phyloP scores from a whole-genome alignment of 2,113 vertebrate species.

The Apodemus speciosus region DNA sequence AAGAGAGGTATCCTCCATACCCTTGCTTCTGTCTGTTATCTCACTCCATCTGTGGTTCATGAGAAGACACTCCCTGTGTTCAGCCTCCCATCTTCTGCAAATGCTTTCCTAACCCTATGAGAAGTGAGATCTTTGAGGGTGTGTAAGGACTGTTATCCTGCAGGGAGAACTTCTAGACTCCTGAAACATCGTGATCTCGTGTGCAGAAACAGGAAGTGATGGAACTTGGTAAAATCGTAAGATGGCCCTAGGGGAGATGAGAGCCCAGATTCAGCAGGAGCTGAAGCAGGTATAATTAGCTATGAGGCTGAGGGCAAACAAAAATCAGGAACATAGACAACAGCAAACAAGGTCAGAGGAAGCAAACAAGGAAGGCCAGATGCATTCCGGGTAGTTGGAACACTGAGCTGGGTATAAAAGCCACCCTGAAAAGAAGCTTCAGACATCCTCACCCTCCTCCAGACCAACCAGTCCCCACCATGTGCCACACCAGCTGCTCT shows the following conservation, averaged over 20 bases:
- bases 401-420: conserved; percentile 11
- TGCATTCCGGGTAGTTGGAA: too few species aligned
- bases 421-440: neutral
- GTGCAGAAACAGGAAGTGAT: neutral
- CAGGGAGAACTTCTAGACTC: neutral
- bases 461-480: neutral
- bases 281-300: neutral
- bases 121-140: neutral
- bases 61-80: neutral
- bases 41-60: neutral
- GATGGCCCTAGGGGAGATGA: neutral
- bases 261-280: neutral
- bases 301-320: neutral
- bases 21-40: neutral
- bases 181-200: neutral
- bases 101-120: neutral
- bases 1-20: neutral
- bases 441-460: neutral
- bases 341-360: neutral
- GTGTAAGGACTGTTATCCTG: neutral
- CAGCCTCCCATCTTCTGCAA: neutral
- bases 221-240: neutral
- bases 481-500: conserved; percentile 55
- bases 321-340: neutral
- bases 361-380: conserved; percentile 11